These are phyloP conservation scores for Caenorhabditis latens DNA, from an alignment of 1,140 invertebrate genomes.

Conservation along the genomic window DNA sequence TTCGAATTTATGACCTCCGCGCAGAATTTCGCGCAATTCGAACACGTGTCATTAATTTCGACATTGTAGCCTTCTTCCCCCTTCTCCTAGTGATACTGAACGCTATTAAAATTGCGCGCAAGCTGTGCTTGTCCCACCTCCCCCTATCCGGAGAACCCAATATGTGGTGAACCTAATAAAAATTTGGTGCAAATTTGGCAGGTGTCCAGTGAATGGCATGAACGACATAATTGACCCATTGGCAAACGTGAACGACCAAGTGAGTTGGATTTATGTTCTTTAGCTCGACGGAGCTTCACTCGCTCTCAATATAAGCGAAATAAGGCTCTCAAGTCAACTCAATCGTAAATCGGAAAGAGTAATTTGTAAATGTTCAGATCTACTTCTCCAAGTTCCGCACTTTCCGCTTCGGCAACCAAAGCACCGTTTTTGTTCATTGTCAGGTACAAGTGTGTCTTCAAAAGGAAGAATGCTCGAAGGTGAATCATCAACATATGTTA, in stretches of 20 bases:
- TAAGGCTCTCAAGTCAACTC: neutral
- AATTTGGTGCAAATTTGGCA: constrained; percentile 60
- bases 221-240: constrained; percentile 68
- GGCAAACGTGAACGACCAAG: constrained; percentile 67
- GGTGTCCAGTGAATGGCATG: constrained; percentile 65
- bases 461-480: constrained; percentile 65
- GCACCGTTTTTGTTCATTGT: constrained; percentile 69
- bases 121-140: neutral
- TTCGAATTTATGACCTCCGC: constrained; percentile 31
- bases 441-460: constrained; percentile 69
- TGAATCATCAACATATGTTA: constrained; percentile 43
- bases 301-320: neutral
- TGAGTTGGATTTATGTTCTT: constrained; percentile 54
- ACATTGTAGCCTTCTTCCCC: neutral
- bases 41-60: constrained; percentile 35
- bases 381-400: constrained; percentile 70
- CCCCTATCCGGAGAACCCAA: neutral
- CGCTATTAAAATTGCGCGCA: constrained; percentile 27
- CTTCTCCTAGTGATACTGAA: constrained; percentile 17
- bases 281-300: neutral
- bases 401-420: constrained; percentile 69
- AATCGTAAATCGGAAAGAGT: neutral
- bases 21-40: constrained; percentile 23
- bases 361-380: constrained; percentile 58
- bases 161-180: constrained; percentile 49